phyloP scores from a whole-genome alignment of 2,113 vertebrate species.

The Piprites chloris region DNA sequence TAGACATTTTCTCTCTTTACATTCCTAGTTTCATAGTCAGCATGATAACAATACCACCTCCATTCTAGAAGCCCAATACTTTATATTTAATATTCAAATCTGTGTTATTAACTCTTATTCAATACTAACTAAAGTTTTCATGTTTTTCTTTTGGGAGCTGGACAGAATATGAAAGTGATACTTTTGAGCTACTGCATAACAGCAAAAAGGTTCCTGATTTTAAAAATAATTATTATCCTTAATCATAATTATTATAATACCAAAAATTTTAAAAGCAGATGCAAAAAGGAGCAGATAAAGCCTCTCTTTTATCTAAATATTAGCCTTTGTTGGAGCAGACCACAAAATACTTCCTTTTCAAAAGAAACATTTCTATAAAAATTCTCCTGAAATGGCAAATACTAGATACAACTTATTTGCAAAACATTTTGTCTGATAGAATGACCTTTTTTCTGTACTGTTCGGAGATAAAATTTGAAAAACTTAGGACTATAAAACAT shows the following conservation, averaged over 20 bases:
- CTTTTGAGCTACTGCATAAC: background rate
- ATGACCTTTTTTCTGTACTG: background rate
- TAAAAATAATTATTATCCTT: background rate
- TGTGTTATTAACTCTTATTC: background rate
- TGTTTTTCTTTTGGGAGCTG: background rate
- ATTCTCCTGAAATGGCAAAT: background rate
- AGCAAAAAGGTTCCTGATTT: background rate
- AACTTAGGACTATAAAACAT: background rate
- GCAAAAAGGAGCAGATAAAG: background rate
- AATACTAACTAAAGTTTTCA: background rate
- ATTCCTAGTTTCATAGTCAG: background rate
- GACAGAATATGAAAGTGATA: background rate
- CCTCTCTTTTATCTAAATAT: background rate
- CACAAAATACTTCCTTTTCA: background rate
- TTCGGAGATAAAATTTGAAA: background rate
- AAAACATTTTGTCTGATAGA: background rate
- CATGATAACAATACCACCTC: background rate
- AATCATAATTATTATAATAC: background rate
- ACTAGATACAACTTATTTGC: background rate
- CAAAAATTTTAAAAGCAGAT: background rate
- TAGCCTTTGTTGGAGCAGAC: background rate
- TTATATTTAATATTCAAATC: background rate
- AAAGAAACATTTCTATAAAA: background rate
- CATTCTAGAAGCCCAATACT: background rate
- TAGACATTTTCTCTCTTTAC: background rate